These are phyloP conservation scores for Marmota flaviventris DNA, from an alignment of 2,113 vertebrate genomes.

Conservation along the genomic window DNA sequence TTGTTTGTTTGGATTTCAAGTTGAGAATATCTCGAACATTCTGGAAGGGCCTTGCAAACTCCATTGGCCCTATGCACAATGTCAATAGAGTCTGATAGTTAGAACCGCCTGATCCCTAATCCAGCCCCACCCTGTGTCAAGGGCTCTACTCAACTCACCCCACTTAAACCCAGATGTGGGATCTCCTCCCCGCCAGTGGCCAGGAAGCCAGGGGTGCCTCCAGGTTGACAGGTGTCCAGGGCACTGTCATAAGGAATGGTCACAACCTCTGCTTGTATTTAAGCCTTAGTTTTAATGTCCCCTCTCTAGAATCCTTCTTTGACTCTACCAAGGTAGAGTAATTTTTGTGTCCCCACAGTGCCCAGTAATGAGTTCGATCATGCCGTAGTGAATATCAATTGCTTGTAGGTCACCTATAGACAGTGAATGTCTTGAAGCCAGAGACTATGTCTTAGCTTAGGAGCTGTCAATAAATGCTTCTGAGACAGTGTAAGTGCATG, in stretches of 20 bases:
- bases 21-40: slow-evolving; percentile 3
- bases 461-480: neutral
- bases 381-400: neutral
- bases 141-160: neutral
- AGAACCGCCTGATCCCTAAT: neutral
- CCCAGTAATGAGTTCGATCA: neutral
- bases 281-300: neutral
- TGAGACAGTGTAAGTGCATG: neutral
- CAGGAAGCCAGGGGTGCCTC: neutral
- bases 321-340: neutral
- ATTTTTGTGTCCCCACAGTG: neutral
- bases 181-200: neutral
- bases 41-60: slow-evolving; percentile 29
- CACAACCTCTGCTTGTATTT: neutral
- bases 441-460: neutral
- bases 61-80: neutral
- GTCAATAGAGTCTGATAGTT: neutral
- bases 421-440: neutral
- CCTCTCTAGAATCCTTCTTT: neutral
- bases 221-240: neutral
- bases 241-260: neutral
- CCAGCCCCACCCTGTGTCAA: neutral
- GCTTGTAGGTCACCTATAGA: neutral
- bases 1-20: slow-evolving; percentile 29
- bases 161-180: neutral